phyloP scores from a whole-genome alignment of 2,113 vertebrate species.

The Cottus gobio region DNA sequence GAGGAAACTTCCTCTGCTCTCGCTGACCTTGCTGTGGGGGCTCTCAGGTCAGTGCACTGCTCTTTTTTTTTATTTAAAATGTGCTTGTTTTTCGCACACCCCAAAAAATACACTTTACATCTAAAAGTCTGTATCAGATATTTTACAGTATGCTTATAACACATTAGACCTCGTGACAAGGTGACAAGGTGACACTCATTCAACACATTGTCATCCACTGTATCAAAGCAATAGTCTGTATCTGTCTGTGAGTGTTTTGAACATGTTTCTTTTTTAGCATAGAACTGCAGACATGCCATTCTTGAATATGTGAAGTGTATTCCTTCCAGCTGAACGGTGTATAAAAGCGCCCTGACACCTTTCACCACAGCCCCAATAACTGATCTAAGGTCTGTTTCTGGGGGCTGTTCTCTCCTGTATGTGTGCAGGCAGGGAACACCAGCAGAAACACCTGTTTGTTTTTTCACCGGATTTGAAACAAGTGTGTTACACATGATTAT shows the following conservation, averaged over 20 bases:
- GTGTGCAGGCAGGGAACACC: constrained; percentile 40
- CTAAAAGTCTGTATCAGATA: background rate
- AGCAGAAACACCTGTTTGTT: constrained; percentile 76
- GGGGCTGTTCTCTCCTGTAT: background rate
- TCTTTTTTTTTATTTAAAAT: background rate
- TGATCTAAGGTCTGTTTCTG: constrained; percentile 4
- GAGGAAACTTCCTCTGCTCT: constrained; percentile 77
- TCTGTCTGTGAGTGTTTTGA: background rate
- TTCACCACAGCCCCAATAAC: background rate
- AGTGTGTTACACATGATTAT: constrained; percentile 78
- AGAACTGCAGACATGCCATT: background rate
- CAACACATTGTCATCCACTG: background rate
- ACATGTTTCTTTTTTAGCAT: background rate
- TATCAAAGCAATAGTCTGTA: background rate
- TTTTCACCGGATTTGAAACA: constrained; percentile 74
- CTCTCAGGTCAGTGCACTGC: constrained; percentile 74
- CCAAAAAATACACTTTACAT: background rate
- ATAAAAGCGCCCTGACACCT: background rate
- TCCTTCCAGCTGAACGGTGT: background rate
- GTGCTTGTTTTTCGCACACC: background rate
- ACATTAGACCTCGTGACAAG: background rate
- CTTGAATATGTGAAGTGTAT: background rate
- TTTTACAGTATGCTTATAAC: background rate
- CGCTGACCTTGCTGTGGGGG: constrained; percentile 60
- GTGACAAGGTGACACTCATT: constrained; percentile 26